Conservation (phyloP, 2,888 invertebrate genomes). For the Meghimatium bilineatum region DNA sequence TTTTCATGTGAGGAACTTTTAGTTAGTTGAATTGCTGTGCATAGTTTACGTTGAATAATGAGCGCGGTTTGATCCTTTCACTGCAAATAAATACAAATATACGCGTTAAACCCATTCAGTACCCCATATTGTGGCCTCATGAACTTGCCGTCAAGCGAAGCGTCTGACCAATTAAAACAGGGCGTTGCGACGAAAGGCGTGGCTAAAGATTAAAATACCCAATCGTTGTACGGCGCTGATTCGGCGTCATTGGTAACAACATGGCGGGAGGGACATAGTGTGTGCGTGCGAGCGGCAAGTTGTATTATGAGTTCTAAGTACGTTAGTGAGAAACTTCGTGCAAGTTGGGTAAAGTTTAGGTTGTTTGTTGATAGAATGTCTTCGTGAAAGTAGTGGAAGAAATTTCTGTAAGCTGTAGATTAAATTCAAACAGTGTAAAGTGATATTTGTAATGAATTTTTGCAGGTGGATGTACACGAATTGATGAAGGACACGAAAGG, state of each 20-base stretch:
- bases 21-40: too few relatives aligned
- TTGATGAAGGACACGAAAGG: background rate
- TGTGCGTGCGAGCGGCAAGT: background rate
- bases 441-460: background rate
- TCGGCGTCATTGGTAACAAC: slow-evolving; percentile 3
- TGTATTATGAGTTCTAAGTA: background rate
- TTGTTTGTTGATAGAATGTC: slow-evolving; percentile 4
- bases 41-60: too few relatives aligned
- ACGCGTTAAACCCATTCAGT: background rate
- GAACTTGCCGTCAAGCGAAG: background rate
- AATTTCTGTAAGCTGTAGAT: background rate
- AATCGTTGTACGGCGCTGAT: background rate
- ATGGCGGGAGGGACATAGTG: background rate
- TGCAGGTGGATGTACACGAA: background rate
- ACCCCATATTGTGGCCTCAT: background rate
- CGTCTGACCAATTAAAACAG: background rate
- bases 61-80: too few relatives aligned
- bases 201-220: background rate
- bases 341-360: background rate
- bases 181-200: background rate
- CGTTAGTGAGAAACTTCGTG: background rate
- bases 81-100: too few relatives aligned
- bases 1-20: too few relatives aligned
- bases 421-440: background rate
- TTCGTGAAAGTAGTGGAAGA: background rate